Evolutionary conservation across 2,888 invertebrate species (phyloP).

Genomic region (Ophonus ardosiacus): DNA sequence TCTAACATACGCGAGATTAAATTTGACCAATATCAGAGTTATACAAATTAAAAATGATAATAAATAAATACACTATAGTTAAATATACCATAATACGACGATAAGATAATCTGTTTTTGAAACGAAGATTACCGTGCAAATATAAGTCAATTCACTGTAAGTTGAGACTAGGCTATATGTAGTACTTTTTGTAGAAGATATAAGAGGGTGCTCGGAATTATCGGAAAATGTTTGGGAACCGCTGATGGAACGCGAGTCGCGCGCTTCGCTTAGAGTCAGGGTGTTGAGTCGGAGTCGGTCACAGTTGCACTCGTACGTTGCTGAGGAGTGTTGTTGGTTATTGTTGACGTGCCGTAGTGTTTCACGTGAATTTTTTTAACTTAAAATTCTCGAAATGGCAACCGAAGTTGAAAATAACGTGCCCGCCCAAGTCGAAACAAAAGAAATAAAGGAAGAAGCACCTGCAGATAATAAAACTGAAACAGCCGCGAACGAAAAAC

Average conservation of each 20-base stretch:
- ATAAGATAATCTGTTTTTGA: no score
- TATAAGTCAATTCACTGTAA: no score
- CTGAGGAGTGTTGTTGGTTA: conserved; percentile 60
- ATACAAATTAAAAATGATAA: no score
- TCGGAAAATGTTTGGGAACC: conserved; percentile 30
- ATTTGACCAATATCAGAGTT: no score
- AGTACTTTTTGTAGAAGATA: no score
- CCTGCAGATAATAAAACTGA: conserved; percentile 76
- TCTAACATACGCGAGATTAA: no score
- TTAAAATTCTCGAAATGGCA: conserved; percentile 79
- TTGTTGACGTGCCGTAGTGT: conserved; percentile 60
- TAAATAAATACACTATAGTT: no score
- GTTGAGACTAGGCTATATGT: no score
- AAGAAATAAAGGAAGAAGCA: conserved; percentile 77
- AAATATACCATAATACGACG: no score
- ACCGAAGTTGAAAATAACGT: conserved; percentile 87
- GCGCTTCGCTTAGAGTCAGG: conserved; percentile 49
- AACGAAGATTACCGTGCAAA: no score
- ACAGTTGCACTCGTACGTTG: conserved; percentile 62
- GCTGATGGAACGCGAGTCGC: conserved; percentile 46
- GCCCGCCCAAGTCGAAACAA: conserved; percentile 79
- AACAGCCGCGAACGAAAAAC: conserved; percentile 74
- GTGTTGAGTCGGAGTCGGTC: conserved; percentile 54
- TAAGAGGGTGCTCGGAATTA: no score
- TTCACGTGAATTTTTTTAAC: conserved; percentile 59